These are phyloP conservation scores for Parazoanthus darwini DNA, from an alignment of 92 coral and sea anemone genomes.

Conservation along the genomic window DNA sequence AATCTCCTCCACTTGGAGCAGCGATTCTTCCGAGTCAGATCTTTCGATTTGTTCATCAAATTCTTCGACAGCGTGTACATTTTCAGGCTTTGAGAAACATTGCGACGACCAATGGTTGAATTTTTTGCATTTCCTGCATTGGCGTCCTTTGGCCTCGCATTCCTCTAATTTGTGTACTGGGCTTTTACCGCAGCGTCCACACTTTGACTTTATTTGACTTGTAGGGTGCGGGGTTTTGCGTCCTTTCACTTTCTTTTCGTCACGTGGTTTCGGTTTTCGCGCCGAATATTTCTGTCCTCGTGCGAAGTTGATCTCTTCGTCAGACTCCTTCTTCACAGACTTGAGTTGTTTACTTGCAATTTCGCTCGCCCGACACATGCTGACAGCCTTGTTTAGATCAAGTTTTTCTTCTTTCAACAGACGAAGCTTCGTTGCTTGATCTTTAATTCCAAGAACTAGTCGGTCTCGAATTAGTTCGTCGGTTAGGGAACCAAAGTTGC, in stretches of 20 bases:
- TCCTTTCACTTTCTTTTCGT: conserved; percentile 8
- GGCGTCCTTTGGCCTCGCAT: conserved; percentile 6
- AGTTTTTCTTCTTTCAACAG: conserved; percentile 6
- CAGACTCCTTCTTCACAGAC: neutral
- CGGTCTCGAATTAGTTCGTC: no score
- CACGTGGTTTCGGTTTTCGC: conserved; percentile 12
- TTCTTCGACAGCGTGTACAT: conserved; percentile 18
- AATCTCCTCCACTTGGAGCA: conserved; percentile 18
- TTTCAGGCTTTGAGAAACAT: conserved; percentile 22
- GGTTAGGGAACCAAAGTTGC: conserved; percentile 28
- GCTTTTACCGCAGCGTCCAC: conserved; percentile 15
- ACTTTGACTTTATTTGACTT: neutral
- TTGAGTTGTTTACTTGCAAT: neutral
- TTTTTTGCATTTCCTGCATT: conserved; percentile 6
- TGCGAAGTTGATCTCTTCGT: conserved; percentile 17
- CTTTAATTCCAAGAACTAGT: no score
- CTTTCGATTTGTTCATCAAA: neutral
- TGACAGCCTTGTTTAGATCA: conserved; percentile 14
- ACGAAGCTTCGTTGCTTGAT: no score
- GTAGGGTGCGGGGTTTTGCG: neutral
- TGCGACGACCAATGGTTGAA: conserved; percentile 5
- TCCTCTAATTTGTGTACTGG: conserved; percentile 12
- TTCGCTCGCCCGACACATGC: neutral
- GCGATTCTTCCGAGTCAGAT: neutral
- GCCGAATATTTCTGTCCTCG: conserved; percentile 4